Percentiles rank a stretch among this genome's conserved stretches.
These are phyloP conservation scores for Phortica magna DNA, from an alignment of 2,888 invertebrate species.

Conservation along the genomic window DNA sequence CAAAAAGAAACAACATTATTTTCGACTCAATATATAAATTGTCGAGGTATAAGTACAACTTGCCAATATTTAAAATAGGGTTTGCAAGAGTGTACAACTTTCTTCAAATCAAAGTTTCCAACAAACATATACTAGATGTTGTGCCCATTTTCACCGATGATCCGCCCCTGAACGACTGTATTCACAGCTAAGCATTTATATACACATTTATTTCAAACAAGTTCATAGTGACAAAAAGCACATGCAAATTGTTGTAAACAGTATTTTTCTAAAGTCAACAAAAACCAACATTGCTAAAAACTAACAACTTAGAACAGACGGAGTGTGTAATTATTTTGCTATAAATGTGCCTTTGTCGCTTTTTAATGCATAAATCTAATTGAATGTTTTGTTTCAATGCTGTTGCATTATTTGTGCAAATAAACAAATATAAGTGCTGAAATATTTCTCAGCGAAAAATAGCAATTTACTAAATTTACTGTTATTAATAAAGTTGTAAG, in stretches of 20 bases:
- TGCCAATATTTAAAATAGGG: too few species aligned
- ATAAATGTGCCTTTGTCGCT: conserved; percentile 4
- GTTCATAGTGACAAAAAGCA: neutral
- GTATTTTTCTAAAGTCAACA: conserved; percentile 15
- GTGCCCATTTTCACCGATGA: too few species aligned
- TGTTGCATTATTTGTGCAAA: neutral
- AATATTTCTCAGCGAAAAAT: neutral
- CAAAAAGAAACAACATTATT: too few species aligned
- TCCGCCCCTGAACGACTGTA: neutral
- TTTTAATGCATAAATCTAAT: neutral
- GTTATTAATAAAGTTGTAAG: neutral
- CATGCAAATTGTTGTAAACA: conserved; percentile 31
- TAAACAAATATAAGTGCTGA: neutral
- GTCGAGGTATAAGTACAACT: too few species aligned
- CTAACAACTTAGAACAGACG: neutral
- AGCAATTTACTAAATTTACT: neutral
- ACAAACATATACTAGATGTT: too few species aligned
- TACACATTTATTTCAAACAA: neutral
- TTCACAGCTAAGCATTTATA: neutral
- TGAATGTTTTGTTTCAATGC: neutral
- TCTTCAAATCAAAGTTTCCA: too few species aligned
- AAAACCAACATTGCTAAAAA: neutral
- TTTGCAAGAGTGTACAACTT: too few species aligned
- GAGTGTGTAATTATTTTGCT: conserved; percentile 21
- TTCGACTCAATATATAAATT: too few species aligned